Base-by-base conservation (phyloP, 2,797 vertebrate genomes). In the Neostethus bicornis region DNA sequence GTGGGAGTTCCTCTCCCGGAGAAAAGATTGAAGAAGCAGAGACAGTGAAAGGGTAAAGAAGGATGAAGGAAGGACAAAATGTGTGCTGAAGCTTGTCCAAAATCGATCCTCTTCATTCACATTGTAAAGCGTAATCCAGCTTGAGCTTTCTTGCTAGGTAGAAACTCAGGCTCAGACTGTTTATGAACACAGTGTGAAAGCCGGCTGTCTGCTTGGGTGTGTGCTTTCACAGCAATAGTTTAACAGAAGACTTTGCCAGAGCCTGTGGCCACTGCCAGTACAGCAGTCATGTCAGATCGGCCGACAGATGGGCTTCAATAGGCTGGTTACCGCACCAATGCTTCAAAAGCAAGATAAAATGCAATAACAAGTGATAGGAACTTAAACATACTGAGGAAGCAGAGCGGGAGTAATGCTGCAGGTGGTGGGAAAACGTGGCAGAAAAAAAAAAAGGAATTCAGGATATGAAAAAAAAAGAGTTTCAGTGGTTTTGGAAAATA, bases 301-400 rank as follows among this genome's bases (percentile, higher is more conserved):
- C 64, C 77, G 83, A 83, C 84, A 87, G 80, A 87, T 86, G 85
- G 85, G 73, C 66, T 83, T 77, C 77, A 66, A 73, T 28, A 34
- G 74, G 60, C 50, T 61, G 70, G 61, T 75, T 80, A 61, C 63
- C 9, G 24, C 49, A 45, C 29, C 52, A 53, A 45, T 2, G 34
- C 51, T 25, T 68, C 62, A 55, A 42, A 43, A 68, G 70, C 17
- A 2, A 52, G 63, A 72, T 24, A 19, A 56, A 85, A 66, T 49
- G 31, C 48, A 58, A 24, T 20, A 59, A 80, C 70, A 80, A 76
- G 48, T 61, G 62, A 81, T 48, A 60, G 49, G 46, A 74, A 76
- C 55, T 54, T 69, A 59, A 66, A 83, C 49, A 67, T 5, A 48
- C 51, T 56, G 45, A 44, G 73, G 70, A 51, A 65, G 51, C 35